Base-by-base conservation (phyloP, 1,140 invertebrate species). In the Cryptotermes secundus region DNA sequence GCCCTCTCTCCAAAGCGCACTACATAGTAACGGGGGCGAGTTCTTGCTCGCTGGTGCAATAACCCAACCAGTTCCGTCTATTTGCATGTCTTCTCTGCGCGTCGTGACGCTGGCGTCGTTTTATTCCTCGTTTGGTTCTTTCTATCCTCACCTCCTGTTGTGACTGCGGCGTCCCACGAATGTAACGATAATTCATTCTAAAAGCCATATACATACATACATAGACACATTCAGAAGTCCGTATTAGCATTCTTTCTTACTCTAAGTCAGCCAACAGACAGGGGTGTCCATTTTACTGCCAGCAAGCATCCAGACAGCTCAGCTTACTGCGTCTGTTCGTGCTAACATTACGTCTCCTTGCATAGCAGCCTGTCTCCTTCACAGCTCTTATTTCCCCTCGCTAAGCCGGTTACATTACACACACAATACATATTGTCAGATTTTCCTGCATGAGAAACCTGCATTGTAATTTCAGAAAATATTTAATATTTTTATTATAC, bases 61-160 rank as follows among this genome's bases (percentile, higher is more conserved):
- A 14, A 35, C 31, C 80, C 35, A 38, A 45, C 80, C 26, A 19
- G 80, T 31, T 45, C 80, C 6, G 34, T 26, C n/a, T 35, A 81
- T 81, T 81, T 81, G 80, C 80, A 81, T 81, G 3, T 81, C 80
- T 81, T 81, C 35, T 3, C 59, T n/a, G 7, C n/a, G 59, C 59
- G 59, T 31, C 59, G 59, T 9, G 22, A 81, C 6, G n/a, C n/a
- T 72, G 26, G 59, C 59, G 80, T 81, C 80, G 80, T 81, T 81
- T 81, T 81, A 81, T 35, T 81, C 34, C 80, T 81, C 80, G 34
- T 81, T 35, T 81, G 34, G 2, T 45, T n/a, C 80, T 12, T 22
- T 65, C 59, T 72, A 6, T 72, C 59, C 14, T 72, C 59, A n/a
- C 59, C 59, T 45, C n/a, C 34, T 38, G 80, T 35, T 22, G 80